A percentile compares a stretch with the other conserved stretches of the same genome.
Evolutionary conservation across 1,140 invertebrate species (phyloP).

Genomic region (Dinothrombium tinctorium): DNA sequence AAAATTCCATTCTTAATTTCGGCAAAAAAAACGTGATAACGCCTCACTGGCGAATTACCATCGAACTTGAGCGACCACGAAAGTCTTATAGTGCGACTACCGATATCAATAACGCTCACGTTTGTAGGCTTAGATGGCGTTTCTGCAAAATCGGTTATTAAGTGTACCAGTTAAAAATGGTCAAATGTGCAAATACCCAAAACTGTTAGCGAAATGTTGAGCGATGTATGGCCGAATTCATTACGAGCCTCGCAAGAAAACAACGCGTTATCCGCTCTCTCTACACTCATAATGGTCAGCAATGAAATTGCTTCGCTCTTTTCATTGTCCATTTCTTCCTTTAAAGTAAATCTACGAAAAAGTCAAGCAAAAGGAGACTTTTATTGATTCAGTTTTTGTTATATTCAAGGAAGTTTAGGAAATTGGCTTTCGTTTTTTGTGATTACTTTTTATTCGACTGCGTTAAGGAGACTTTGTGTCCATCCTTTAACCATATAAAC

Average conservation of each 20-base stretch:
- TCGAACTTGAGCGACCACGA: background rate
- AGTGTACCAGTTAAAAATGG: background rate
- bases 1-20: background rate
- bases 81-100: background rate
- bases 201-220: background rate
- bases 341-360: too few species aligned
- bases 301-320: background rate
- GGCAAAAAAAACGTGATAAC: background rate
- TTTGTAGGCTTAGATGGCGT: background rate
- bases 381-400: too few species aligned
- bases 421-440: too few species aligned
- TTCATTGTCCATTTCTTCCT: too few species aligned
- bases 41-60: constrained; percentile 2
- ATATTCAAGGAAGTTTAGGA: too few species aligned
- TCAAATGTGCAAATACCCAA: background rate
- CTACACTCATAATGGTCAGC: background rate
- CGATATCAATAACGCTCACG: background rate
- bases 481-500: too few species aligned
- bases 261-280: background rate
- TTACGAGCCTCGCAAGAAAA: background rate
- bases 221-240: background rate
- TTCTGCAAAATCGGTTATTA: background rate
- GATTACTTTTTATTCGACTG: too few species aligned
- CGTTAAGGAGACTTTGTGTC: too few species aligned
- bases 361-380: too few species aligned